A percentile compares a stretch with the other conserved stretches of the same genome.
Conservation (phyloP, 2,797 vertebrate species). For the Podarcis lilfordi region DNA sequence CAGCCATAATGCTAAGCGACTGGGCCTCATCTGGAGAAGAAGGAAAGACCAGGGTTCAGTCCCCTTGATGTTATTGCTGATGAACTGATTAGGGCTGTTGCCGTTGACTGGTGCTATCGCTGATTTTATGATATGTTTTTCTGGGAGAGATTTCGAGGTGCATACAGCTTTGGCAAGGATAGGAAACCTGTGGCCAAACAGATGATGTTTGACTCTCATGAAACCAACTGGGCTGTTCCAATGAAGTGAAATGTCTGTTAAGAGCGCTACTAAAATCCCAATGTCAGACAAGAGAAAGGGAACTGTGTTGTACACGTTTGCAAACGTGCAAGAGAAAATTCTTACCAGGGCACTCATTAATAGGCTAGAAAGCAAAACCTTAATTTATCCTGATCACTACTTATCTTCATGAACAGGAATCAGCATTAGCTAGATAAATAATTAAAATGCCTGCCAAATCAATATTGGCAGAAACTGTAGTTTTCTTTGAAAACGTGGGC, state of each 20-base stretch:
- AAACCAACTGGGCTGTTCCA: neutral
- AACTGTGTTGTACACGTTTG: neutral
- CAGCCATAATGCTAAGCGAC: neutral
- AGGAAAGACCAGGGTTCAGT: no score
- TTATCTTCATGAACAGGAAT: conserved; percentile 75
- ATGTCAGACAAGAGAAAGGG: conserved; percentile 1
- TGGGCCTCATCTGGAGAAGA: neutral
- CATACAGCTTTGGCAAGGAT: neutral
- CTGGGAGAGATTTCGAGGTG: no score
- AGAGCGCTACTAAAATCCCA: neutral
- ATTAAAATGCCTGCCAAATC: conserved; percentile 69
- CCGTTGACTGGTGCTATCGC: no score
- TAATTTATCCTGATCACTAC: conserved; percentile 71
- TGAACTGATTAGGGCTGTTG: no score
- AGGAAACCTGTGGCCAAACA: neutral
- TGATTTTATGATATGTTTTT: no score
- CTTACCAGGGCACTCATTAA: neutral
- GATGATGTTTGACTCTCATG: neutral
- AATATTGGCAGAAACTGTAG: conserved; percentile 71
- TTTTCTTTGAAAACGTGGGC: conserved; percentile 12
- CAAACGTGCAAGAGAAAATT: neutral
- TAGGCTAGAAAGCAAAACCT: conserved; percentile 9
- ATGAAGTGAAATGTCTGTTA: conserved; percentile 3
- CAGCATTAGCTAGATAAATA: conserved; percentile 62
- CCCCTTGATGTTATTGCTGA: no score